Percentiles rank a stretch among this genome's conserved stretches.
Conservation (phyloP, 1,140 invertebrate genomes). For the Scaptodrosophila lebanonensis region DNA sequence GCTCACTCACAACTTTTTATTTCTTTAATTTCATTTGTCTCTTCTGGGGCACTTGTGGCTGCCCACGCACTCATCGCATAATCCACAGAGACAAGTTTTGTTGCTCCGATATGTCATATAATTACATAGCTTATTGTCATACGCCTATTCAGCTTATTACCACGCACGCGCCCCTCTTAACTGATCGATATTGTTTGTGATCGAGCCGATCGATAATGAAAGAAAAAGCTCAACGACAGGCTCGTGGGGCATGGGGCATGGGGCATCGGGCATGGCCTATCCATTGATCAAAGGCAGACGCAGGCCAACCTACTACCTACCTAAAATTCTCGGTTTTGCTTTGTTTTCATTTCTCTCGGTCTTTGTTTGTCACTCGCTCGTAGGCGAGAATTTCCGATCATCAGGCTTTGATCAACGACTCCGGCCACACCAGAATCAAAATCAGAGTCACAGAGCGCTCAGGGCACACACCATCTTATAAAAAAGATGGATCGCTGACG, state of each 20-base stretch:
- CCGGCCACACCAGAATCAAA: slow-evolving; percentile 50
- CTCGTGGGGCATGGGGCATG: slow-evolving; percentile 14
- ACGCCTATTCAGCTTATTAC: slow-evolving; percentile 73
- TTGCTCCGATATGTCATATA: slow-evolving; percentile 63
- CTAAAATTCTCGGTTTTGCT: slow-evolving; percentile 51
- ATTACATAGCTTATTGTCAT: slow-evolving; percentile 74
- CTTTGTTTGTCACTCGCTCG: slow-evolving; percentile 59
- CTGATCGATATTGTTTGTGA: slow-evolving; percentile 69
- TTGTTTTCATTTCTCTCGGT: slow-evolving; percentile 30
- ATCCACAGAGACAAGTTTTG: slow-evolving; percentile 54
- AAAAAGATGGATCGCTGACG: slow-evolving; percentile 73
- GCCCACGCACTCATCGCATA: slow-evolving; percentile 57
- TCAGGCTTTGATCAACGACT: slow-evolving; percentile 68
- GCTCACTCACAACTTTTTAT: too few relatives aligned
- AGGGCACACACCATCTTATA: slow-evolving; percentile 5
- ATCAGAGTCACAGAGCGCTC: not conserved
- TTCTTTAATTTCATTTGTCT: too few relatives aligned
- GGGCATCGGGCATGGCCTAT: slow-evolving; percentile 21
- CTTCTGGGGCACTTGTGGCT: slow-evolving; percentile 10
- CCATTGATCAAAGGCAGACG: slow-evolving; percentile 54
- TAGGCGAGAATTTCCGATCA: slow-evolving; percentile 75
- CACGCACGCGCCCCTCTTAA: slow-evolving; percentile 59
- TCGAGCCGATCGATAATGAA: slow-evolving; percentile 58
- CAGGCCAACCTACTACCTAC: slow-evolving; percentile 43
- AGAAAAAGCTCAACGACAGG: slow-evolving; percentile 5